Evolutionary conservation across 2,797 vertebrate genomes (phyloP).

Genomic region (Scarus forsteni): DNA sequence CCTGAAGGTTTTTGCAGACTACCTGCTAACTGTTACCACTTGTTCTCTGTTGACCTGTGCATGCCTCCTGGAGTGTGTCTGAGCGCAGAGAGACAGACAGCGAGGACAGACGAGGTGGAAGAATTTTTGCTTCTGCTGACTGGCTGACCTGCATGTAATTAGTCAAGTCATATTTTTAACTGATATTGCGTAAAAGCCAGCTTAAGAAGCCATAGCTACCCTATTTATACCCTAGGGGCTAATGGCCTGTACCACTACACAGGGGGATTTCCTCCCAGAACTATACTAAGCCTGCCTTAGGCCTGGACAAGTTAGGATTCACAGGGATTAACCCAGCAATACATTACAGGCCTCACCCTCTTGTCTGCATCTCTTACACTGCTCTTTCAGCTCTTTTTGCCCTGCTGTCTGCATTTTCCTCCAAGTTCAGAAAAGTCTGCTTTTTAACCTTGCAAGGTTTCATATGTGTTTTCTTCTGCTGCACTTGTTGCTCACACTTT

Average conservation of each 20-base stretch:
- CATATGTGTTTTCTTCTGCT: background rate
- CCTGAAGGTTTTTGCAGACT: conserved; percentile 43
- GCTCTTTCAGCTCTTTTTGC: background rate
- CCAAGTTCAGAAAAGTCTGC: background rate
- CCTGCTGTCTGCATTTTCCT: conserved; percentile 17
- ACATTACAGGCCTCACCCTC: conserved; percentile 65
- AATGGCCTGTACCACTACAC: conserved; percentile 76
- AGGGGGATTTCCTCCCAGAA: conserved; percentile 82
- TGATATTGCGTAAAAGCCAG: conserved; percentile 85
- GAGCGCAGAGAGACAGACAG: conserved; percentile 11
- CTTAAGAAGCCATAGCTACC: conserved; percentile 82
- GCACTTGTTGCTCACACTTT: background rate
- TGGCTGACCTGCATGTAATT: conserved; percentile 79
- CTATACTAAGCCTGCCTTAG: conserved; percentile 83
- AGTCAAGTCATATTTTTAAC: conserved; percentile 86
- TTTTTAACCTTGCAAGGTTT: background rate
- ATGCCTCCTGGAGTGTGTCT: conserved; percentile 12
- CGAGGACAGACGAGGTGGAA: conserved; percentile 35
- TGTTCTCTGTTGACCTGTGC: conserved; percentile 39
- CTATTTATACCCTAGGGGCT: conserved; percentile 85
- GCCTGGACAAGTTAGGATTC: conserved; percentile 77
- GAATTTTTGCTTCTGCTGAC: conserved; percentile 74
- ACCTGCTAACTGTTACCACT: conserved; percentile 39
- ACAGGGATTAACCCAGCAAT: conserved; percentile 81
- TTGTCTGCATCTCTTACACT: conserved; percentile 45